Evolutionary conservation across 2,797 vertebrate genomes (phyloP), one percentile per base, ranked within the genome.

Genomic region (Catostomus latipinnis): DNA sequence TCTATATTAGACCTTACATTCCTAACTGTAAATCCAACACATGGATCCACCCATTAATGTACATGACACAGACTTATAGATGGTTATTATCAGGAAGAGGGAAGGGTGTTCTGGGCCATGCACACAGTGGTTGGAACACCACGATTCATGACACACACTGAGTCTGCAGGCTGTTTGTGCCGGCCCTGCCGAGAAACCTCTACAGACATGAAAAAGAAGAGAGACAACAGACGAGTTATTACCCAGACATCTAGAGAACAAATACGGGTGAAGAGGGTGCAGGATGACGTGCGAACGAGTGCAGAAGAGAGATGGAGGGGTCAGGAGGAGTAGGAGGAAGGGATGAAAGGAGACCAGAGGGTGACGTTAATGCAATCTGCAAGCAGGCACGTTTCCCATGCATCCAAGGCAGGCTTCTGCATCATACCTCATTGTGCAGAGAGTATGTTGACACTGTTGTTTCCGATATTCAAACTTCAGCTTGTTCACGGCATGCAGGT

Each of bases 131-230:
- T 88, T 8, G 86, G 87, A 76, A 88, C 86, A 82, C 87, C 87
- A 82, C 83, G 82, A 84, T 85, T 88, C 87, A 88, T 88, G 78
- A 88, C 87, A 88, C 84, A 88, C 71, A 88, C 86, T 78, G 86
- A 87, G 57, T 85, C 83, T 81, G 87, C 81, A 54, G 83, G 70
- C 74, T 52, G 80, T 79, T 81, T 86, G 83, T 81, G 80, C 80
- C 82, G 82, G 75, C 78, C 82, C 76, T 74, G 83, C 78, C 78
- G 75, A 68, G 77, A 63, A 80, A 78, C 81, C 80, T 78, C 85
- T 88, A 88, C 78, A 86, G 78, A 87, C 80, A 82, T 80, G 71
- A 81, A 80, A 82, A 82, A 86, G 79, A 87, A 85, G 66, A 88
- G 74, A 88, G 80, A 88, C 81, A 88, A 82, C 82, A 86, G 80